Base-by-base conservation (phyloP, 2,888 invertebrate species). In the Sericinus montela region DNA sequence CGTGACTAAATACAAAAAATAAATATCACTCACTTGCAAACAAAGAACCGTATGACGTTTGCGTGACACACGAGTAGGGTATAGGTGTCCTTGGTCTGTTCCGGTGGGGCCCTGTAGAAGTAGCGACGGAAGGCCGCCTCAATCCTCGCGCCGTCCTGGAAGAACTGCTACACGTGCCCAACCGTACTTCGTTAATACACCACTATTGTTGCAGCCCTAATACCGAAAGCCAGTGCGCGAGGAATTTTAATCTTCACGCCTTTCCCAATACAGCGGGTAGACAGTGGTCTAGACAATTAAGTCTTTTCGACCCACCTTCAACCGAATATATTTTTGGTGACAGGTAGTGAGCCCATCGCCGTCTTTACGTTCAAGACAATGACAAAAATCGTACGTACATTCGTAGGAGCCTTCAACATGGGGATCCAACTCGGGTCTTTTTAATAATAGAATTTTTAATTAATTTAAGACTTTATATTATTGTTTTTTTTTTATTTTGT, bases 51-150 rank as follows among this genome's bases (percentile, higher is more conserved):
- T 66, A 99, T 99, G 15, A 99, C 99, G 80, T 99, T 99, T 3
- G 97, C 98, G 79, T 99, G 99, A 62, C 99, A 99, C 1, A 99
- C 98, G 46, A 99, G 86, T 35, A 99, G 75, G 29, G 98, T 98
- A 75, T 95, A 97, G 0, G 94, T 92, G 74, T 98, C 97, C 36
- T 93, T 87, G 1, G 91, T 90, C 79, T 99, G 98, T 0, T 90
- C 88, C 0, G 94, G 92, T 35, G 93, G 91, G 2, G 99, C 98
- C 42, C 99, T 91, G 79, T 98, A 93, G 77, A 99, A 96, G 81
- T 97, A 96, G 61, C 95, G 94, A 40, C 98, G 90, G 83, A 98
- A 99, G 0, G 95, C 99, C 1, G 98, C 97, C 80, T 99, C 99
- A 63, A 99, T 98, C 56, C 98, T 91, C 0, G 97, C 94, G 13